A percentile compares a stretch with the other conserved stretches of the same genome.
Evolutionary conservation across 2,888 invertebrate genomes (phyloP).

Genomic region (Diloba caeruleocephala): DNA sequence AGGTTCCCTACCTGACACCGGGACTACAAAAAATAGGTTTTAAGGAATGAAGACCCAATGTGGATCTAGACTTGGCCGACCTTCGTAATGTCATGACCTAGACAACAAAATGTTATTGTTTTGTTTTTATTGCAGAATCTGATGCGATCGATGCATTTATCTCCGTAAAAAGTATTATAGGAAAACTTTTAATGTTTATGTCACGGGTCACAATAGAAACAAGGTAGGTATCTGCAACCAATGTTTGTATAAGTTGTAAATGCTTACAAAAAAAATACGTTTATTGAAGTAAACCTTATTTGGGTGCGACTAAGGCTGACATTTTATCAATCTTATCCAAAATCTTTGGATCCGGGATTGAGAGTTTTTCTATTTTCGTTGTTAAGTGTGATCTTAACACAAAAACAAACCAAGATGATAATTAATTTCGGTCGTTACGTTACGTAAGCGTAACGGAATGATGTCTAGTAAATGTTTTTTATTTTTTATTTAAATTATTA

Average conservation of each 20-base stretch:
- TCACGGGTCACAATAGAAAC: slow-evolving; percentile 7
- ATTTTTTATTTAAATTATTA: too few species aligned
- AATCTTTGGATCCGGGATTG: too few species aligned
- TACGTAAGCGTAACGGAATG: too few species aligned
- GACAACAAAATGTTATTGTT: slow-evolving; percentile 54
- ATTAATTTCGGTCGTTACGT: too few species aligned
- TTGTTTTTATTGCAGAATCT: slow-evolving; percentile 28
- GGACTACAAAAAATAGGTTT: slow-evolving; percentile 48
- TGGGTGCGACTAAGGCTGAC: too few species aligned
- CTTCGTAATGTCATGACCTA: slow-evolving; percentile 75
- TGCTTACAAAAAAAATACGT: not conserved
- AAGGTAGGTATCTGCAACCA: not conserved
- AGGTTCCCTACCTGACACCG: slow-evolving; percentile 36
- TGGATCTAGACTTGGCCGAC: slow-evolving; percentile 58
- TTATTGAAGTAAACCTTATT: too few species aligned
- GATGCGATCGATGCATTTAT: slow-evolving; percentile 15
- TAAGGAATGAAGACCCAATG: slow-evolving; percentile 61
- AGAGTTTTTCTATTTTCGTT: too few species aligned
- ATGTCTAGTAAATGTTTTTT: too few species aligned
- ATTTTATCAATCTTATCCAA: too few species aligned
- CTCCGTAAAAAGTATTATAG: slow-evolving; percentile 13
- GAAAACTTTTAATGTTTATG: slow-evolving; percentile 5
- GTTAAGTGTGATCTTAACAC: too few species aligned
- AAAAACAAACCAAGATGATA: too few species aligned
- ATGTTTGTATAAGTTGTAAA: too few species aligned